Conservation (phyloP, 2,113 vertebrate genomes). For the Phrynosoma platyrhinos region DNA sequence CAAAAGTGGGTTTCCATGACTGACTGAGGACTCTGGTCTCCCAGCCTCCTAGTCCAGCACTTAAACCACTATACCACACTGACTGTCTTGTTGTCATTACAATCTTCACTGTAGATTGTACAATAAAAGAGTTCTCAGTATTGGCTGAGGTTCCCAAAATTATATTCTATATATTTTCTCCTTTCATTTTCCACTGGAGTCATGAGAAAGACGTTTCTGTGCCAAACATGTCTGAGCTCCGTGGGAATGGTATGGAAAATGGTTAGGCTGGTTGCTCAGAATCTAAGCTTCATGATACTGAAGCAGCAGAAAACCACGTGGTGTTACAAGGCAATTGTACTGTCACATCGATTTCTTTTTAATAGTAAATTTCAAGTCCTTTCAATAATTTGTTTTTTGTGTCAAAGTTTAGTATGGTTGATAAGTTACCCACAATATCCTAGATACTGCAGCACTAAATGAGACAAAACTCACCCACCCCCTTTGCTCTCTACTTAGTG, state of each 20-base stretch:
- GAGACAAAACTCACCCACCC: neutral
- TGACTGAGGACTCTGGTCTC: no score
- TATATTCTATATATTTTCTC: neutral
- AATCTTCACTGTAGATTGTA: conserved; percentile 27
- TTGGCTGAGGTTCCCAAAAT: neutral
- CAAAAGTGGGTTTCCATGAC: no score
- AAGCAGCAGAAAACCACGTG: neutral
- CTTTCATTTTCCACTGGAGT: conserved; percentile 33
- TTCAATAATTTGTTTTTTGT: neutral
- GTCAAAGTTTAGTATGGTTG: neutral
- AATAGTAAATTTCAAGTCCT: neutral
- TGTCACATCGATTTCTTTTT: neutral
- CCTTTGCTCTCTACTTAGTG: conserved; percentile 11
- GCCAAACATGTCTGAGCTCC: conserved; percentile 19
- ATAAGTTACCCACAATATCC: neutral
- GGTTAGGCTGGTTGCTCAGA: conserved; percentile 19
- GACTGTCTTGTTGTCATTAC: conserved; percentile 11
- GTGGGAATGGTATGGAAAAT: conserved; percentile 17
- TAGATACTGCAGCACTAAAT: neutral
- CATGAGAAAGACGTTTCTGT: fast-evolving
- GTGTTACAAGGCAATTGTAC: neutral
- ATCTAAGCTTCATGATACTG: conserved; percentile 24
- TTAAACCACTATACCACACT: no score
- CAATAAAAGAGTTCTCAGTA: neutral
- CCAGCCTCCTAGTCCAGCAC: no score